Conservation (phyloP, 2,113 vertebrate species). For the Pomatorhinus ruficollis region DNA sequence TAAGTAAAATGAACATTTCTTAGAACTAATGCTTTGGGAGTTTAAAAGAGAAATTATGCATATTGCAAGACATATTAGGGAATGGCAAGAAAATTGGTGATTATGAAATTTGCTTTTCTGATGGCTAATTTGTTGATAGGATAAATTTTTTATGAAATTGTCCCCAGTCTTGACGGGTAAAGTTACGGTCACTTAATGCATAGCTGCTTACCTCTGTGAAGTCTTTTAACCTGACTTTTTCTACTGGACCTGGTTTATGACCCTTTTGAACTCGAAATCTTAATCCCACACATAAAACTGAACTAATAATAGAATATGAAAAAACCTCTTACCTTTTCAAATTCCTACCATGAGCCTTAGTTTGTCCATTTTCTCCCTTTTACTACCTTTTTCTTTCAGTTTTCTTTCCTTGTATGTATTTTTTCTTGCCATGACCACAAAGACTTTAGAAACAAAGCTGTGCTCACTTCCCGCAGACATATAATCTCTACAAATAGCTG, state of each 20-base stretch:
- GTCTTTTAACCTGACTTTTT: neutral
- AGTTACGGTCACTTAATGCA: neutral
- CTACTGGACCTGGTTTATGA: neutral
- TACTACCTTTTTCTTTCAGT: neutral
- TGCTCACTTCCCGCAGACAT: neutral
- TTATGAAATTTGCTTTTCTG: constrained; percentile 1
- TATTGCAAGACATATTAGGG: neutral
- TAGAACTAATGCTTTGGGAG: neutral
- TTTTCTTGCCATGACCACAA: neutral
- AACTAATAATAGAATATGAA: neutral
- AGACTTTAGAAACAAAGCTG: neutral
- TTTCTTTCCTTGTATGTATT: neutral
- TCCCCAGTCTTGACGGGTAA: neutral
- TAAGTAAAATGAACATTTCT: neutral
- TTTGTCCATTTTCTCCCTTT: neutral
- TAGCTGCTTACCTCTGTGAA: neutral
- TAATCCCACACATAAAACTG: neutral
- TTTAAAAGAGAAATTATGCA: constrained; percentile 16
- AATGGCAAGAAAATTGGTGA: neutral
- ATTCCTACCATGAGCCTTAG: neutral
- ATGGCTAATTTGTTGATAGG: neutral
- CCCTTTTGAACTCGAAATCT: neutral
- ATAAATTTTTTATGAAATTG: neutral
- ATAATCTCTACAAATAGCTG: neutral
- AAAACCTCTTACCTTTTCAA: neutral